A percentile compares a stretch with the other conserved stretches of the same genome.
Evolutionary conservation across 2,113 vertebrate genomes (phyloP).

Genomic region (Chamaetylas fuelleborni): DNA sequence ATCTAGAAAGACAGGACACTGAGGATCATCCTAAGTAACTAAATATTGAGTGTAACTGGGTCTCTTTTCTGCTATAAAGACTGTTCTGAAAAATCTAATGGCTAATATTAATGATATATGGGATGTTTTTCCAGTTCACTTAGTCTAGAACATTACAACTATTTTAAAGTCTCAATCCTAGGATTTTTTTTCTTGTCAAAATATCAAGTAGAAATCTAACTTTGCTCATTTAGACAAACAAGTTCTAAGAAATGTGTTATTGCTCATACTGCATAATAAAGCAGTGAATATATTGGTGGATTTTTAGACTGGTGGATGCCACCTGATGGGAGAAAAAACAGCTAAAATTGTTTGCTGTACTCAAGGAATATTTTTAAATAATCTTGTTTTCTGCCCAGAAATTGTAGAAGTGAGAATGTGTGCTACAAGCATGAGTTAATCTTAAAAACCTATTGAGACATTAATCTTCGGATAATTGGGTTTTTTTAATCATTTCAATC

Average conservation of each 20-base stretch:
- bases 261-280: neutral
- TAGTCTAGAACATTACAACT: neutral
- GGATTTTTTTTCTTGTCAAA: neutral
- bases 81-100: neutral
- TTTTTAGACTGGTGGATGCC: neutral
- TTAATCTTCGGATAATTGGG: neutral
- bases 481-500: accelerated
- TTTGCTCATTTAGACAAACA: neutral
- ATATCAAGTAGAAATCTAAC: neutral
- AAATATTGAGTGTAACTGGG: neutral
- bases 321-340: neutral
- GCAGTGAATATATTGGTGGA: neutral
- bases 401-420: neutral
- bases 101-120: neutral
- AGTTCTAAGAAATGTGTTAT: neutral
- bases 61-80: neutral
- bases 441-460: neutral
- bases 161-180: neutral
- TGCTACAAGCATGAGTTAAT: neutral
- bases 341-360: neutral
- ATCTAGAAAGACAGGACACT: neutral
- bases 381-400: neutral
- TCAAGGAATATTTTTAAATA: neutral
- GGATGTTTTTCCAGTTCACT: neutral
- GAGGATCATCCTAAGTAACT: neutral